phyloP scores from a whole-genome alignment of 1,140 invertebrate genomes.

The Samia ricini region DNA sequence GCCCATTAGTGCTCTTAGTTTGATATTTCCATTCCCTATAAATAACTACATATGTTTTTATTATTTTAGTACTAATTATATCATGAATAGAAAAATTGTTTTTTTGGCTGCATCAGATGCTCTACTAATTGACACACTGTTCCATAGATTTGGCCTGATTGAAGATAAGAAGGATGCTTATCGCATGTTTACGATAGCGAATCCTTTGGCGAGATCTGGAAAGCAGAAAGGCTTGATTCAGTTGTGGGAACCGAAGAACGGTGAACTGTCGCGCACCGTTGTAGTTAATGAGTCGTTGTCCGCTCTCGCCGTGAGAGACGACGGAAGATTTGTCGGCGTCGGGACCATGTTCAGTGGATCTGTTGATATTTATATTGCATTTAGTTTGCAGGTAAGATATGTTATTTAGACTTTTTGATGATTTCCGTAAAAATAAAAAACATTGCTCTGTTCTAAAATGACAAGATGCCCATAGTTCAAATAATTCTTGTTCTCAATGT shows the following conservation, averaged over 20 bases:
- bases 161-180: constrained; percentile 82
- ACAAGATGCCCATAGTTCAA: too few species aligned
- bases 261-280: constrained; percentile 77
- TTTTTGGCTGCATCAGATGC: too few species aligned
- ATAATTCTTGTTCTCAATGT: too few species aligned
- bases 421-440: too few species aligned
- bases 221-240: constrained; percentile 86
- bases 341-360: constrained; percentile 95
- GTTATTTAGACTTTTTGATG: too few species aligned
- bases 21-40: too few species aligned
- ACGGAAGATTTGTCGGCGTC: constrained; percentile 93
- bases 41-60: too few species aligned
- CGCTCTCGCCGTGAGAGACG: constrained; percentile 91
- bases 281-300: constrained; percentile 87
- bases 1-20: too few species aligned
- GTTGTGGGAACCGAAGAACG: constrained; percentile 80
- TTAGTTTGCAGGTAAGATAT: constrained; percentile 89
- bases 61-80: too few species aligned
- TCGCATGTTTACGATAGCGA: constrained; percentile 89
- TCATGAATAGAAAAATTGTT: too few species aligned
- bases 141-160: constrained; percentile 82
- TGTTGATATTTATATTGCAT: constrained; percentile 93
- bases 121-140: too few species aligned
- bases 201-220: constrained; percentile 83
- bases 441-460: too few species aligned